Base-by-base conservation (phyloP, 2,888 invertebrate species). In the Eupithecia insigniata region DNA sequence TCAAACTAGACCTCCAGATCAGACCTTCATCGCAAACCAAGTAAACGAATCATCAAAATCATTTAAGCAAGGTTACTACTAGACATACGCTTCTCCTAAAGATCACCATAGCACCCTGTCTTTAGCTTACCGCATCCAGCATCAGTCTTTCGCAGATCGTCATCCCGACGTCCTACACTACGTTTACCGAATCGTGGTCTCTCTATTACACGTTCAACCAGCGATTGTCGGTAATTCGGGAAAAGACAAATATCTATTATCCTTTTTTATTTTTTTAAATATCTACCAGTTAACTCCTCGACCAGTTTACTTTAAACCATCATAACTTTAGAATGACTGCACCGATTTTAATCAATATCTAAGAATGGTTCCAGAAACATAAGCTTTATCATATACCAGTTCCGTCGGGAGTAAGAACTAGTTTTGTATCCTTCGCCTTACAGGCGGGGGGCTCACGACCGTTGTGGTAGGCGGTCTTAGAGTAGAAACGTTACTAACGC, bases 361-460 rank as follows among this genome's bases (percentile, higher is more conserved):
- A 26, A 46, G n/a, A 46, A 51, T 10, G 10, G 0, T 4, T 1
- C 55, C 12, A 55, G 26, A 55, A 55, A 55, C 22, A 55, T 55
- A 14, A 55, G 26, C 55, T 51, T 51, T 1, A 51, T n/a, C 22
- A 28, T 58, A 5, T 58, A 6, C 1, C 28, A 14, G 12, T 55
- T 26, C 12, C 14, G 16, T 28, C 34, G 18, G 2, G 18, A 3
- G 0, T 60, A 30, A 8, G 18, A 62, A 34, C 64, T 74, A 74
- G 62, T 74, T 69, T 2, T 34, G 70, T 69, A 69, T 64, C 36
- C 66, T 71, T 26, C 74, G 65, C 22, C 68, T 69, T 1, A 81
- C 74, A 1, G 90, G 91, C 28, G 92, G 92, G 26, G 92, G 92
- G 70, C 90, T 92, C 6, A 87, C 86, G 0, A 84, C 76, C 1